Percentiles rank a stretch among this genome's conserved stretches.
These are phyloP conservation scores for Pelobates cultripes DNA, from an alignment of 2,797 vertebrate species.

Conservation along the genomic window DNA sequence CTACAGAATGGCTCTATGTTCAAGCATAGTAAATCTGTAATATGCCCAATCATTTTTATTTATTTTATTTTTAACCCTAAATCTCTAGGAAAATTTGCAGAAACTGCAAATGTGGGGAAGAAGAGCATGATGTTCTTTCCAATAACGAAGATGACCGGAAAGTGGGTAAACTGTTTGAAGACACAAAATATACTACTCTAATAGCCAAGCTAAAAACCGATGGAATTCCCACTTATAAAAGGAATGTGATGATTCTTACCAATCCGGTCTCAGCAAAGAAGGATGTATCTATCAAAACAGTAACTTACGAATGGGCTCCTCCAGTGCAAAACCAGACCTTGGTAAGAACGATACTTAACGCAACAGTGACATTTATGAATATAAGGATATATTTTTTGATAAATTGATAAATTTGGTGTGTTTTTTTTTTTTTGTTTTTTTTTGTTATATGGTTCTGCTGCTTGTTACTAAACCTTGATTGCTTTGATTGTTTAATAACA, in stretches of 20 bases:
- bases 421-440: too few relatives aligned
- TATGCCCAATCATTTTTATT: background rate
- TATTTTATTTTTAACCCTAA: background rate
- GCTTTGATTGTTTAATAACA: too few relatives aligned
- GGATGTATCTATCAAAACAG: slow-evolving; percentile 81
- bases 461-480: too few relatives aligned
- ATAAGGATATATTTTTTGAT: too few relatives aligned
- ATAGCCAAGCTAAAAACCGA: slow-evolving; percentile 95
- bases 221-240: slow-evolving; percentile 82
- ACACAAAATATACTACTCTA: slow-evolving; percentile 93
- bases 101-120: slow-evolving; percentile 94
- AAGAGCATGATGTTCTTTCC: slow-evolving; percentile 90
- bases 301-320: slow-evolving; percentile 95
- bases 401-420: too few relatives aligned
- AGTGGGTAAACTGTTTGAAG: slow-evolving; percentile 94
- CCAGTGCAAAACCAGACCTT: slow-evolving; percentile 88
- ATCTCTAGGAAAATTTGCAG: slow-evolving; percentile 91
- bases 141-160: slow-evolving; percentile 89
- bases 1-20: too few relatives aligned
- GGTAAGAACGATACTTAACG: slow-evolving; percentile 71
- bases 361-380: too few relatives aligned
- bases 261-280: slow-evolving; percentile 78
- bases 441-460: too few relatives aligned
- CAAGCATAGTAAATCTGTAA: too few relatives aligned
- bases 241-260: slow-evolving; percentile 84